These are phyloP conservation scores for Stramonita haemastoma DNA, from an alignment of 2,888 invertebrate genomes.

Conservation along the genomic window DNA sequence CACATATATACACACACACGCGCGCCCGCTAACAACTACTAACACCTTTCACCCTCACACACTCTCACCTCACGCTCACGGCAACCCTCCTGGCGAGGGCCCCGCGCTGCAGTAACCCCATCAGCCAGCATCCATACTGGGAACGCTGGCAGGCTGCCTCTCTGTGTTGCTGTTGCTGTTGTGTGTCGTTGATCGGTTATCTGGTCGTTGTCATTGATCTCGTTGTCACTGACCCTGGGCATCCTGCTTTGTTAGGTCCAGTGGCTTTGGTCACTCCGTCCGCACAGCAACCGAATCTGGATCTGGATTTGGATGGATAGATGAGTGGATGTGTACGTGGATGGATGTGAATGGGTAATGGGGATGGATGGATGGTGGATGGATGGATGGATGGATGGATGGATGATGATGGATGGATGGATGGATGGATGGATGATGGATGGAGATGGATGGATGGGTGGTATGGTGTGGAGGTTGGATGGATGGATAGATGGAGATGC, in stretches of 20 bases:
- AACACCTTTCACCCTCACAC: too few species aligned
- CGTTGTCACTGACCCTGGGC: constrained; percentile 2
- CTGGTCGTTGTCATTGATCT: too few species aligned
- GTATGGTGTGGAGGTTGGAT: too few species aligned
- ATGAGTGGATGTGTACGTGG: background rate
- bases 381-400: too few species aligned
- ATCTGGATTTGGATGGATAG: background rate
- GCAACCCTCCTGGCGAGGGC: constrained; percentile 87
- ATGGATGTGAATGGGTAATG: background rate
- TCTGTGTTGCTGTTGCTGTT: background rate
- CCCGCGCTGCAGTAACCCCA: constrained; percentile 71
- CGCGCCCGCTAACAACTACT: too few species aligned
- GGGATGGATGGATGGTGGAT: background rate
- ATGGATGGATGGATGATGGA: too few species aligned
- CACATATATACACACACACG: too few species aligned
- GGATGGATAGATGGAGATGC: too few species aligned
- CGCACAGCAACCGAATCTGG: constrained; percentile 88
- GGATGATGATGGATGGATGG: too few species aligned
- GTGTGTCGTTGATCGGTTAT: background rate
- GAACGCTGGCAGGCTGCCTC: constrained; percentile 26
- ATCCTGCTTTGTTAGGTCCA: constrained; percentile 48
- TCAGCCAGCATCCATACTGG: constrained; percentile 81
- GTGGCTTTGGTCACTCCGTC: constrained; percentile 82
- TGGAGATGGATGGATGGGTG: too few species aligned
- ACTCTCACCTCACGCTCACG: constrained; percentile 76